Conservation (phyloP, 2,888 invertebrate species). For the Lycaena phlaeas region DNA sequence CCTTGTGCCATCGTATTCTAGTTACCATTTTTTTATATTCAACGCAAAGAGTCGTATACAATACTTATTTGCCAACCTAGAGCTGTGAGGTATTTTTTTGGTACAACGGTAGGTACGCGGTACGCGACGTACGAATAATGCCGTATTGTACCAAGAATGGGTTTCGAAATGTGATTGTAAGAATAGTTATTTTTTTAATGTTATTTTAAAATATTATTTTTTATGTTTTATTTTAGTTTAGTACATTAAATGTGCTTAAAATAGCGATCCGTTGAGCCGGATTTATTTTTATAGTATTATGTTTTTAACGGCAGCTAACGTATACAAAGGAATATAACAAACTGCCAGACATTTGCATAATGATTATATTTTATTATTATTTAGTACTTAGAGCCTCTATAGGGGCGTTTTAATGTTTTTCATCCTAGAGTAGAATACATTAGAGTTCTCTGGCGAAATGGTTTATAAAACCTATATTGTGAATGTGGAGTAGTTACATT, state of each 20-base stretch:
- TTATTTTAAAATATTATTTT: constrained; percentile 54
- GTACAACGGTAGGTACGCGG: background rate
- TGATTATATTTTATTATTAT: constrained; percentile 28
- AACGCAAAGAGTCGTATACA: constrained; percentile 9
- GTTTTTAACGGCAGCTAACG: constrained; percentile 31
- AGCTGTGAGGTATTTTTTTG: constrained; percentile 8
- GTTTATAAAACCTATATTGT: constrained; percentile 21
- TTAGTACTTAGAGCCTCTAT: constrained; percentile 31
- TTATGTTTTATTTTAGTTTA: constrained; percentile 39
- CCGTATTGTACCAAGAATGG: constrained; percentile 24
- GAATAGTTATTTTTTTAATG: constrained; percentile 51
- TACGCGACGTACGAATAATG: background rate
- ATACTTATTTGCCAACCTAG: constrained; percentile 1
- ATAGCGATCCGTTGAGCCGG: constrained; percentile 19
- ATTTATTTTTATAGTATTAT: constrained; percentile 35
- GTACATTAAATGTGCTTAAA: constrained; percentile 41
- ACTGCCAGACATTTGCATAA: constrained; percentile 33
- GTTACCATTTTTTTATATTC: constrained; percentile 20
- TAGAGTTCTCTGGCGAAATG: constrained; percentile 23
- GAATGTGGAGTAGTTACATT: constrained; percentile 27
- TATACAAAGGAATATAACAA: constrained; percentile 19
- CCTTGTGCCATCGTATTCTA: constrained; percentile 26
- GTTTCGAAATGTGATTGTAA: constrained; percentile 42
- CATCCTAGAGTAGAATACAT: constrained; percentile 21
- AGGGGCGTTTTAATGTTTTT: constrained; percentile 20